Percentiles rank a stretch among this genome's conserved stretches.
Conservation (phyloP, 92 coral and sea anemone genomes). For the Metridium senile region DNA sequence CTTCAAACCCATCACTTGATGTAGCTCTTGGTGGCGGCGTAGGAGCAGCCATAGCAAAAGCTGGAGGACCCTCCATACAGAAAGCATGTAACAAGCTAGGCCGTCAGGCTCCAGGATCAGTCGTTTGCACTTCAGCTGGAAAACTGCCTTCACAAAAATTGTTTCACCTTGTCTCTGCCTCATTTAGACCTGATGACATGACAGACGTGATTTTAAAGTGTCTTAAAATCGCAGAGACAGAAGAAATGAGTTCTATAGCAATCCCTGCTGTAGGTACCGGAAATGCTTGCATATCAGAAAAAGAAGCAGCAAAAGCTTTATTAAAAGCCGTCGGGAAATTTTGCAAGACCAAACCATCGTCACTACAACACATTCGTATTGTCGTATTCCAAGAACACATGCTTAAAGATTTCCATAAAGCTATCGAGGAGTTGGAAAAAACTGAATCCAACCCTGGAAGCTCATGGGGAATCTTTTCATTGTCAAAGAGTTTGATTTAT, state of each 20-base stretch:
- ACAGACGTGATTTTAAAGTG: slow-evolving; percentile 34
- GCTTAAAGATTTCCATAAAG: slow-evolving; percentile 44
- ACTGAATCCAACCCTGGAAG: slow-evolving; percentile 20
- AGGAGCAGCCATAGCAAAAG: slow-evolving; percentile 53
- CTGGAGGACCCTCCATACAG: slow-evolving; percentile 70
- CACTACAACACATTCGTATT: slow-evolving; percentile 51
- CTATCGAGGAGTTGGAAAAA: slow-evolving; percentile 44
- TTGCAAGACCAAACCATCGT: slow-evolving; percentile 44
- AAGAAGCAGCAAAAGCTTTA: slow-evolving; percentile 55
- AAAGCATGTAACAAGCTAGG: slow-evolving; percentile 39
- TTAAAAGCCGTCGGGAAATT: slow-evolving; percentile 56
- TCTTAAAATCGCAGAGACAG: slow-evolving; percentile 31
- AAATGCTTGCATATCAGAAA: slow-evolving; percentile 6
- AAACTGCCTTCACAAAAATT: slow-evolving; percentile 30
- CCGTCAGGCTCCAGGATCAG: slow-evolving; percentile 12
- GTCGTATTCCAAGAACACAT: slow-evolving; percentile 60
- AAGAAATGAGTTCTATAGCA: slow-evolving; percentile 51
- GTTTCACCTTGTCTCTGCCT: slow-evolving; percentile 60
- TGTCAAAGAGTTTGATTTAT: background rate
- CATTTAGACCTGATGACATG: background rate
- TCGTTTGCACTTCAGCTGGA: slow-evolving; percentile 18
- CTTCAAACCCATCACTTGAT: slow-evolving; percentile 26
- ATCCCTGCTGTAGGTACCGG: slow-evolving; percentile 87
- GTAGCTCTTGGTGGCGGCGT: slow-evolving; percentile 36
- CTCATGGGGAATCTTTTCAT: background rate